These are phyloP conservation scores for Hirundo rustica DNA, from an alignment of 2,797 vertebrate species.

Conservation along the genomic window DNA sequence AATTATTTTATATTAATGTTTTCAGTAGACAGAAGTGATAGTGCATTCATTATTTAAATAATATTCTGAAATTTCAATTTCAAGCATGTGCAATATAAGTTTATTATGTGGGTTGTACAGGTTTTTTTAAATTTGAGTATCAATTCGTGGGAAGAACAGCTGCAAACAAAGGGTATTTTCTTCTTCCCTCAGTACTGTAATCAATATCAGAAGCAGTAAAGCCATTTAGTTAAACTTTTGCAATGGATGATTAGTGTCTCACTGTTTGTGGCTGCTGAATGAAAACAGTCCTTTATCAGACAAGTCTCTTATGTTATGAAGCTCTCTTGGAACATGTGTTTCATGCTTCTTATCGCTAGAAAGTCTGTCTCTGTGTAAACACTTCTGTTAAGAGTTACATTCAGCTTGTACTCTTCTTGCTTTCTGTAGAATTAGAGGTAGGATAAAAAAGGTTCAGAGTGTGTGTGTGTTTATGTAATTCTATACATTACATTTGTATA, in stretches of 20 bases:
- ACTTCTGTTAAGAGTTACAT: neutral
- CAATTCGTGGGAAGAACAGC: neutral
- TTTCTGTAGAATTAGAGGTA: neutral
- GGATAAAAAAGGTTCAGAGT: neutral
- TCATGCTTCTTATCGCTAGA: neutral
- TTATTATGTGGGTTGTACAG: neutral
- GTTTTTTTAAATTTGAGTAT: neutral
- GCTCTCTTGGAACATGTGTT: neutral
- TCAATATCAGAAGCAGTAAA: neutral
- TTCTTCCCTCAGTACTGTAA: neutral
- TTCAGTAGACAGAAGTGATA: neutral
- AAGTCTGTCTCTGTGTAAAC: neutral
- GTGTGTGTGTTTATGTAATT: no score
- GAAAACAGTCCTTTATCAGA: neutral
- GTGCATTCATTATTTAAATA: neutral
- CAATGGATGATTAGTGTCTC: neutral
- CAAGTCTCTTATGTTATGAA: neutral
- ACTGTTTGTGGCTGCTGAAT: neutral
- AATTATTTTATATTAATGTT: neutral
- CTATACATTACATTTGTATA: neutral
- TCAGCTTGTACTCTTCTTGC: neutral
- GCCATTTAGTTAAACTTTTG: neutral
- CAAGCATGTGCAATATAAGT: neutral
- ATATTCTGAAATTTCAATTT: neutral
- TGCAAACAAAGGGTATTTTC: neutral